A percentile compares a stretch with the other conserved stretches of the same genome.
Evolutionary conservation across 2,113 vertebrate species (phyloP).

Genomic region (Amphilophus citrinellus): DNA sequence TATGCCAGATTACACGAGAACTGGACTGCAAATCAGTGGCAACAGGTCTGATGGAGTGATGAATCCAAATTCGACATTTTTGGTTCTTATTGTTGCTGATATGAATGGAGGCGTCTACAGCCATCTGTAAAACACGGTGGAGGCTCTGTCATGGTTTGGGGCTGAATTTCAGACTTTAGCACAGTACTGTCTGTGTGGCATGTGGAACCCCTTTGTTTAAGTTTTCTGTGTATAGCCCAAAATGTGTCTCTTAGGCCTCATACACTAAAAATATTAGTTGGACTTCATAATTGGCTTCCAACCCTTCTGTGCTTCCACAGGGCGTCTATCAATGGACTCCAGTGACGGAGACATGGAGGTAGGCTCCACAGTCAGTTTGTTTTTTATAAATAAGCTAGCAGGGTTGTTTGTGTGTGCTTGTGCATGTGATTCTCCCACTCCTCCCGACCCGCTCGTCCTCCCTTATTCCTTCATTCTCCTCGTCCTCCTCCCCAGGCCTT

Average conservation of each 20-base stretch:
- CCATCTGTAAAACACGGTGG: too few relatives aligned
- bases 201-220: too few relatives aligned
- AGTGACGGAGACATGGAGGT: conserved; percentile 88
- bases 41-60: too few relatives aligned
- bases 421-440: conserved; percentile 50
- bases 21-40: too few relatives aligned
- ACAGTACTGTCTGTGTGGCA: too few relatives aligned
- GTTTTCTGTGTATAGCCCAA: too few relatives aligned
- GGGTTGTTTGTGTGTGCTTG: conserved; percentile 16
- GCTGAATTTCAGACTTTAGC: too few relatives aligned
- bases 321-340: conserved; percentile 84
- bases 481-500: conserved; percentile 68
- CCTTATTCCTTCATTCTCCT: conserved; percentile 52
- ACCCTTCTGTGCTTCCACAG: conserved; percentile 69
- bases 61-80: too few relatives aligned
- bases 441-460: conserved; percentile 79
- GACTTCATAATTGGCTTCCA: background rate
- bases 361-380: background rate
- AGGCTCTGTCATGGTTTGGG: too few relatives aligned
- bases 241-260: background rate
- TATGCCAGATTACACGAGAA: too few relatives aligned
- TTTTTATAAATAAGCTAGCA: background rate
- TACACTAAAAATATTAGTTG: background rate
- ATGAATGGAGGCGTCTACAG: too few relatives aligned
- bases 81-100: too few relatives aligned